Evolutionary conservation across 2,113 vertebrate species (phyloP).

Genomic region (Riparia riparia): DNA sequence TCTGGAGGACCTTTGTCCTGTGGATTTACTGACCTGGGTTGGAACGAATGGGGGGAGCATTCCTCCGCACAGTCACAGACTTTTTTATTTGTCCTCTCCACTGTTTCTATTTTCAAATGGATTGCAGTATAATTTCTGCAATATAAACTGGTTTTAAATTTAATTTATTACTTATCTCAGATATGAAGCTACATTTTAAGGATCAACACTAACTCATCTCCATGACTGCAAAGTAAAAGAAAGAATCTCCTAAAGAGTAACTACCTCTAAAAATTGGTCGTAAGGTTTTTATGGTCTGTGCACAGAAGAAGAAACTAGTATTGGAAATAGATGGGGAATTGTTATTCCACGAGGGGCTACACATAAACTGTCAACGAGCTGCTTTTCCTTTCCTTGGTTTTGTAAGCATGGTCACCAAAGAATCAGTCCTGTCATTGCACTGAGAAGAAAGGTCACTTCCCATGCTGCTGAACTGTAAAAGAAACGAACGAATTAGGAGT

Average conservation of each 20-base stretch:
- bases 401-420: neutral
- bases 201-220: neutral
- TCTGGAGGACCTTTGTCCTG: rapidly evolving
- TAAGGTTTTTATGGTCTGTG: neutral
- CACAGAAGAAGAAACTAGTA: neutral
- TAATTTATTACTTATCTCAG: neutral
- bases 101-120: neutral
- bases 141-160: neutral
- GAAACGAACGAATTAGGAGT: neutral
- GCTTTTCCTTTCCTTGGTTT: neutral
- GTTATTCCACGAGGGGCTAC: neutral
- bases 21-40: neutral
- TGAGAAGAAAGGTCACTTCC: neutral
- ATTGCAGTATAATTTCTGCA: neutral
- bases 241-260: neutral
- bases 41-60: neutral
- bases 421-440: neutral
- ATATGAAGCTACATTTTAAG: neutral
- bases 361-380: neutral
- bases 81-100: neutral
- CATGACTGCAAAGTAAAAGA: neutral
- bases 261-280: neutral
- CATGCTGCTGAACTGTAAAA: neutral
- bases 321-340: neutral
- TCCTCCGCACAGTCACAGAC: neutral